Base-by-base conservation (phyloP, 1,140 invertebrate genomes). In the Drosophila cardini region DNA sequence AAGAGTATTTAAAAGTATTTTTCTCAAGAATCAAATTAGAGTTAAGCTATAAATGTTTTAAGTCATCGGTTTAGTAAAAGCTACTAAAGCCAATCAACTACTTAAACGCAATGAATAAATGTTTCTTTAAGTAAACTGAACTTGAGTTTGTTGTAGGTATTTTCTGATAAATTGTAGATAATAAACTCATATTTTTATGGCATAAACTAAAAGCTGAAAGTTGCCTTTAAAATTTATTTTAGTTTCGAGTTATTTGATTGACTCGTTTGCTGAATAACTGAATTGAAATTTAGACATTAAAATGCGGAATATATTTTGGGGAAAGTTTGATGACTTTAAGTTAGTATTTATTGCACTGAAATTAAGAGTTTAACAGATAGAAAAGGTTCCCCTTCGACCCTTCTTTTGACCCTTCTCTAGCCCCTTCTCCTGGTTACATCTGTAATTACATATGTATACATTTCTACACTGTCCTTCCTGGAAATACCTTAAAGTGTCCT, bases 401-500 rank as follows among this genome's bases (percentile, higher is more conserved):
- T 52, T n/a, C 11, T 13, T 2, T 50, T 30, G 9, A 4, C 11
- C 10, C 5, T 46, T 18, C 7, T 8, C 1, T n/a, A n/a, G n/a
- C n/a, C n/a, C n/a, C n/a, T n/a, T n/a, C n/a, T n/a, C n/a, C n/a
- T n/a, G n/a, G n/a, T n/a, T 34, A 52, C 48, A 52, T 52, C 32
- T 52, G 48, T 34, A 52, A 52, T 52, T 52, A 52, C 26, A 32
- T 13, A 30, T 34, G 48, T 32, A 34, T 52, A 15, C 5, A 34
- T 52, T 32, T 16, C 13, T 32, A 36, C 34, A 36, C 10, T 13
- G 11, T 16, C 3, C 34, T 52, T 26, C 34, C 46, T 0, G 40
- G 32, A 36, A 50, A 21, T 18, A 61, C 32, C 58, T 50, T 38
- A 5, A 26, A 38, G 45, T 40, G 45, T 62, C 32, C 32, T 9